Conservation (phyloP, 1,140 invertebrate species). For the Popillia japonica region DNA sequence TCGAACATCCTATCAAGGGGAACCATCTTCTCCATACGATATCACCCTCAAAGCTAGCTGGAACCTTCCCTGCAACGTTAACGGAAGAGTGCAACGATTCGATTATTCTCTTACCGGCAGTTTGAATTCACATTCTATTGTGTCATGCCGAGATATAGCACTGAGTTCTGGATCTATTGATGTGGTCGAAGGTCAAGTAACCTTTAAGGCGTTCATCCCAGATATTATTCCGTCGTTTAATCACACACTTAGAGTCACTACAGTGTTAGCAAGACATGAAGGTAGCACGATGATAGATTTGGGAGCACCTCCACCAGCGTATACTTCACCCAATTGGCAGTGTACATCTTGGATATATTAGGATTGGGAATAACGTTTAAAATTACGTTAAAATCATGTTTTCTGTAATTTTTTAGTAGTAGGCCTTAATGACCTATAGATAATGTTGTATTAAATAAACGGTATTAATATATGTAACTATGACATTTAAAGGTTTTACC, state of each 20-base stretch:
- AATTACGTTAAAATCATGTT: neutral
- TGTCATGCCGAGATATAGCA: neutral
- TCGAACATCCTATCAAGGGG: neutral
- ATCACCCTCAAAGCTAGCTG: neutral
- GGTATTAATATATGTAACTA: too few species aligned
- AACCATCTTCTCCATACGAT: constrained; percentile 9
- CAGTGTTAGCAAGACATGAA: neutral
- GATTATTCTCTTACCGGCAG: neutral
- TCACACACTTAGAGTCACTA: neutral
- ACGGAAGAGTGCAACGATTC: neutral
- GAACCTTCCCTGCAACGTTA: constrained; percentile 8
- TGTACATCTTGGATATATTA: neutral
- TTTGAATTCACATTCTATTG: neutral
- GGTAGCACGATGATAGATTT: neutral
- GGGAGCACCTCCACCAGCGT: neutral
- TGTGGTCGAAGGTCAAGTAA: neutral
- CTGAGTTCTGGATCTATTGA: neutral
- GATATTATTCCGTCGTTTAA: neutral
- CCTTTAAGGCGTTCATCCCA: neutral
- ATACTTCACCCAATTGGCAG: neutral
- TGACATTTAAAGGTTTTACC: too few species aligned
- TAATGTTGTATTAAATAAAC: too few species aligned
- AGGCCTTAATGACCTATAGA: too few species aligned
- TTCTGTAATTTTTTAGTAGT: too few species aligned
- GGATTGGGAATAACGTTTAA: neutral